These are phyloP conservation scores for Anthopleura sola DNA, from an alignment of 64 coral and sea anemone species.

Conservation along the genomic window DNA sequence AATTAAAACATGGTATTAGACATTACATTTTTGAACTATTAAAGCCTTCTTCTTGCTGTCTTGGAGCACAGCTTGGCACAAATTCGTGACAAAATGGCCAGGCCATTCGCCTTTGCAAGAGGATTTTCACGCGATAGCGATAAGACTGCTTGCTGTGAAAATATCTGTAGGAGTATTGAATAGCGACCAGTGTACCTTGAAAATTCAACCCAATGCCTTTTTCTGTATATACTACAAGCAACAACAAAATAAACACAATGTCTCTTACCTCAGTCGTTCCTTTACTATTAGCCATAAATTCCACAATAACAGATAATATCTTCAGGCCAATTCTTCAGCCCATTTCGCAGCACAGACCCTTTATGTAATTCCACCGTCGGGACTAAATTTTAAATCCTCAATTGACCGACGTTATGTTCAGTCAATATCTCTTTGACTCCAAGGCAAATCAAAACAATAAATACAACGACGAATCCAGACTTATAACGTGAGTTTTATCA, in stretches of 20 bases:
- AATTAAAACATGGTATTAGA: neutral
- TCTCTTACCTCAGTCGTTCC: constrained; percentile 15
- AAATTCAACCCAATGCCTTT: neutral
- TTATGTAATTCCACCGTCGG: neutral
- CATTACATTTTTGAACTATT: neutral
- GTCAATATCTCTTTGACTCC: neutral
- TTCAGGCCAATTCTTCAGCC: constrained; percentile 14
- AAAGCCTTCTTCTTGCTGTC: neutral
- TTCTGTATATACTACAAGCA: neutral
- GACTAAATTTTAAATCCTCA: neutral
- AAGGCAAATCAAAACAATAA: constrained; percentile 16
- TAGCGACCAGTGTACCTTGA: constrained; percentile 23
- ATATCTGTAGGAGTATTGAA: neutral
- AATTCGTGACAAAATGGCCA: constrained; percentile 18
- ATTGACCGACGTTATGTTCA: neutral
- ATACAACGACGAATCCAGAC: neutral
- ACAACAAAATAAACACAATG: neutral
- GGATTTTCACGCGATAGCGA: constrained; percentile 13
- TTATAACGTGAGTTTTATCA: neutral
- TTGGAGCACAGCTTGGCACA: neutral
- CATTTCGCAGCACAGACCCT: constrained; percentile 20
- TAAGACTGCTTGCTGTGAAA: constrained; percentile 28
- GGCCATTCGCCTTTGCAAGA: neutral
- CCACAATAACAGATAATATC: neutral
- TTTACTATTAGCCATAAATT: constrained; percentile 32